phyloP scores from a whole-genome alignment of 2,113 vertebrate species.

The Bombycilla garrulus region DNA sequence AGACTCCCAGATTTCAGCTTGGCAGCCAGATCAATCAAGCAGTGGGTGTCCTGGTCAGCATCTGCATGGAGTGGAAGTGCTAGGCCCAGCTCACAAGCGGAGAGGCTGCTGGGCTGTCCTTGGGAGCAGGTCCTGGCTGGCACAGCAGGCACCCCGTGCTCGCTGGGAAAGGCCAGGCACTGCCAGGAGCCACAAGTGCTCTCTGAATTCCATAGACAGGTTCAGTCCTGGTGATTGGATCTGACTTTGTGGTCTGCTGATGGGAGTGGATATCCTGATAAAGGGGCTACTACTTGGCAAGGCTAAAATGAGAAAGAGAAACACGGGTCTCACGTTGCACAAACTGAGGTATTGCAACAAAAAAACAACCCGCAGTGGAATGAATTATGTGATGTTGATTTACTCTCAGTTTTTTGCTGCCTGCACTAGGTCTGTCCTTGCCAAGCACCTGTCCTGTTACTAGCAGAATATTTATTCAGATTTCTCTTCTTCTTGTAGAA shows the following conservation, averaged over 20 bases:
- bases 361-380: background rate
- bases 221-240: background rate
- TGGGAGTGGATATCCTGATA: background rate
- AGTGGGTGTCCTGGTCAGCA: background rate
- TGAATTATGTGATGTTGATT: background rate
- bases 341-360: background rate
- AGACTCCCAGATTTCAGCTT: background rate
- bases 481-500: slow-evolving; percentile 73
- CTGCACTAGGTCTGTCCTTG: background rate
- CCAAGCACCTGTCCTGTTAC: background rate
- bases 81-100: background rate
- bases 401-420: background rate
- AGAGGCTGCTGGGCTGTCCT: background rate
- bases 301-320: background rate
- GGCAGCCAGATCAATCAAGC: background rate
- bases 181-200: background rate
- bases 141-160: background rate
- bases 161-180: background rate
- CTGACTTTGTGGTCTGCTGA: background rate
- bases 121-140: background rate
- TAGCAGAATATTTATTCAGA: background rate
- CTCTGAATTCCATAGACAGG: background rate
- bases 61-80: background rate
- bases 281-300: background rate
- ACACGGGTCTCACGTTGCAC: background rate